Conservation (phyloP, 2,797 vertebrate genomes). For the Salmo trutta region DNA sequence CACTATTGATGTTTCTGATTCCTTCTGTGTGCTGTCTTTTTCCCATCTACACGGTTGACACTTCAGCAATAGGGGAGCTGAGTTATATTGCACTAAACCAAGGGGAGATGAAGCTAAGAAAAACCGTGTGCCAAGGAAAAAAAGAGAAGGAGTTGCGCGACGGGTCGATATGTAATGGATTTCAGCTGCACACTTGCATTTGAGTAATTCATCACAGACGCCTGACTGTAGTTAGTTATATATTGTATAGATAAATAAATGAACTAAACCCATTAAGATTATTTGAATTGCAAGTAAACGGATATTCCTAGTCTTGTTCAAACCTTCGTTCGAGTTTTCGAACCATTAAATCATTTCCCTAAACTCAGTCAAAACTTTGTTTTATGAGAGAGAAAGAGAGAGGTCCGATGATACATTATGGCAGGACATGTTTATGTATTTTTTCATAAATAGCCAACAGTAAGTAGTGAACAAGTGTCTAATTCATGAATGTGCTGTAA, state of each 20-base stretch:
- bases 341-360: background rate
- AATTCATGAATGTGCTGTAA: background rate
- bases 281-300: conserved; percentile 58
- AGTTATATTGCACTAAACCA: conserved; percentile 35
- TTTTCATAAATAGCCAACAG: background rate
- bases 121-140: conserved; percentile 27
- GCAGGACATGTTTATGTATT: too few species aligned
- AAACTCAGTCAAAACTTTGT: conserved; percentile 10
- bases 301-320: conserved; percentile 21
- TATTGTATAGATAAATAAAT: conserved; percentile 53
- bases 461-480: background rate
- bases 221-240: conserved; percentile 22
- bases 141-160: too few species aligned
- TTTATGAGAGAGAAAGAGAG: conserved; percentile 21
- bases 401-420: background rate
- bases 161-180: conserved; percentile 43
- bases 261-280: conserved; percentile 54
- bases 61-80: conserved; percentile 21
- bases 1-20: conserved; percentile 24
- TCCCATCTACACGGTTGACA: conserved; percentile 15
- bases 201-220: conserved; percentile 48
- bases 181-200: conserved; percentile 51
- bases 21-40: conserved; percentile 4
- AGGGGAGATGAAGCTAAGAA: conserved; percentile 40
- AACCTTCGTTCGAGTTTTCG: conserved; percentile 7